Percentiles rank a stretch among this genome's conserved stretches.
phyloP scores from a whole-genome alignment of 2,113 vertebrate species.

The Brachyhypopomus gauderio region DNA sequence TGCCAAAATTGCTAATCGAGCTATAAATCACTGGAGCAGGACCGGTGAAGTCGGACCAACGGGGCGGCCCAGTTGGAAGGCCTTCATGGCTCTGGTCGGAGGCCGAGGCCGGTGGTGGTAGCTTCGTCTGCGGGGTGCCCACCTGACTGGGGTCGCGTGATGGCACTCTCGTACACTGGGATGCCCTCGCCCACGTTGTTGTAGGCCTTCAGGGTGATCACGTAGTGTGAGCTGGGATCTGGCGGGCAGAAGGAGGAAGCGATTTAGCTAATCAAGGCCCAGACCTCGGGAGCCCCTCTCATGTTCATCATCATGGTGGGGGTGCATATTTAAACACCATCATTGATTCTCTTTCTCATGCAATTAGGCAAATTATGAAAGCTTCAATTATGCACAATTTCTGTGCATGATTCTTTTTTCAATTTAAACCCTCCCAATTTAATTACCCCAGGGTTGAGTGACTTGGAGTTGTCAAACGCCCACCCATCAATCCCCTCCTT shows the following conservation, averaged over 20 bases:
- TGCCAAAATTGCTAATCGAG: background rate
- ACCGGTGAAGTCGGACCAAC: background rate
- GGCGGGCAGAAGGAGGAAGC: conserved; percentile 47
- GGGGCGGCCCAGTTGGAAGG: background rate
- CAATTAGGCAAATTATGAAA: conserved; percentile 59
- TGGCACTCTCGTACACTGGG: conserved; percentile 94
- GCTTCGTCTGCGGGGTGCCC: conserved; percentile 41
- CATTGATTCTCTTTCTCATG: conserved; percentile 55
- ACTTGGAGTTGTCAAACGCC: conserved; percentile 20
- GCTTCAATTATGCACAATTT: conserved; percentile 60
- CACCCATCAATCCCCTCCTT: background rate
- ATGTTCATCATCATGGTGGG: conserved; percentile 61
- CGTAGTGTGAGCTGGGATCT: conserved; percentile 97
- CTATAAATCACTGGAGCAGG: conserved; percentile 13
- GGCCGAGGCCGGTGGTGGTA: background rate
- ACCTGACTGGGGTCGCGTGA: conserved; percentile 95
- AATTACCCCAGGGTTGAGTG: conserved; percentile 40
- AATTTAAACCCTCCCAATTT: conserved; percentile 17
- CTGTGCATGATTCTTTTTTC: conserved; percentile 30
- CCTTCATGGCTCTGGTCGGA: background rate
- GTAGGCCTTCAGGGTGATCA: conserved; percentile 94
- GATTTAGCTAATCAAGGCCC: conserved; percentile 62
- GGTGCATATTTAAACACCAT: conserved; percentile 63
- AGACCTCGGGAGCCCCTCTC: conserved; percentile 55
- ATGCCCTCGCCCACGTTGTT: conserved; percentile 97